phyloP scores from a whole-genome alignment of 2,888 invertebrate genomes.

The Oxytorus armatus region DNA sequence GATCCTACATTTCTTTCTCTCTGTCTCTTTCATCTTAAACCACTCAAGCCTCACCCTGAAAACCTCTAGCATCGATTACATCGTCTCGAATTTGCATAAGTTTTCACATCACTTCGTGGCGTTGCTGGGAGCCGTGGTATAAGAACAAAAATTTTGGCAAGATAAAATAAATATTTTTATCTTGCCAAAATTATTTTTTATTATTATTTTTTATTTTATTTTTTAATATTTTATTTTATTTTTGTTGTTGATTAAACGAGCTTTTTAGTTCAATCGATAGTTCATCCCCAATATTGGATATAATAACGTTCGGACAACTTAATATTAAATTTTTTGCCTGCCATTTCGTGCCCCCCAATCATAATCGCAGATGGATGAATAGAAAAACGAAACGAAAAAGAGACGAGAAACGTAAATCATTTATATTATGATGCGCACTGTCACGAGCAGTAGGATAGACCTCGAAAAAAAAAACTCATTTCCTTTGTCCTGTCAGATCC shows the following conservation, averaged over 20 bases:
- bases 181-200: too few species aligned
- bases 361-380: not conserved
- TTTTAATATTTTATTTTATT: too few species aligned
- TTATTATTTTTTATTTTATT: not conserved
- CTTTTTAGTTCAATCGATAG: too few species aligned
- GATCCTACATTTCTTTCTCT: conserved; percentile 12
- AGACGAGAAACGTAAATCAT: conserved; percentile 1
- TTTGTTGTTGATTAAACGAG: too few species aligned
- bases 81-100: conserved; percentile 6
- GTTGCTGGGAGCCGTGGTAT: too few species aligned
- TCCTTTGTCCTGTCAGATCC: conserved; percentile 48
- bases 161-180: not conserved
- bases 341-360: too few species aligned
- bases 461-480: conserved; percentile 54
- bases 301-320: too few species aligned
- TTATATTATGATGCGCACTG: conserved; percentile 35
- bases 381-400: conserved; percentile 3
- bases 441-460: conserved; percentile 31
- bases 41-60: conserved; percentile 4
- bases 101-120: not conserved
- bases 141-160: not conserved
- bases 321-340: too few species aligned
- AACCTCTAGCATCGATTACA: conserved; percentile 8
- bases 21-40: not conserved
- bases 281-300: too few species aligned